phyloP scores from a whole-genome alignment of 2,888 invertebrate species.

The Drosophila parthenogenetica region DNA sequence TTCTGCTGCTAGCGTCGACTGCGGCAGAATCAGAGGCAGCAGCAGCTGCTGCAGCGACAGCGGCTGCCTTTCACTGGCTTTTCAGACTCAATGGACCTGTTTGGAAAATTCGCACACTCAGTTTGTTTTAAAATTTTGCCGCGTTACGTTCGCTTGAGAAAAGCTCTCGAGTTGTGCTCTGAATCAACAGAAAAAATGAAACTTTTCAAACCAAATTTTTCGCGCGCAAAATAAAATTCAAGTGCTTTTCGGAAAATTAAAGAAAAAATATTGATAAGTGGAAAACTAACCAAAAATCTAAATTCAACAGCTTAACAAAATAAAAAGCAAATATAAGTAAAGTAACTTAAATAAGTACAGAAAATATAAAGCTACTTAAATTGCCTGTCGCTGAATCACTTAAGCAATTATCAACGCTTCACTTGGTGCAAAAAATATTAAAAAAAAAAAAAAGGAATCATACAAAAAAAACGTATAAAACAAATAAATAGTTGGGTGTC shows the following conservation, averaged over 20 bases:
- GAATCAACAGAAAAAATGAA: constrained; percentile 10
- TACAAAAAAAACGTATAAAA: constrained; percentile 4
- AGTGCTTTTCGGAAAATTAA: neutral
- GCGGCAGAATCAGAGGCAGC: constrained; percentile 23
- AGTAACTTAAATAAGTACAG: neutral
- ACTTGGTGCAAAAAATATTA: constrained; percentile 16
- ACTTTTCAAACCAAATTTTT: constrained; percentile 8
- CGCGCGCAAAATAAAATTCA: constrained; percentile 5
- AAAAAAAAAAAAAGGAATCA: neutral
- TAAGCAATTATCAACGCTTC: constrained; percentile 36
- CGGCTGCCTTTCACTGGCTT: constrained; percentile 63
- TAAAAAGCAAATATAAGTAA: neutral
- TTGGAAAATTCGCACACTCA: constrained; percentile 80
- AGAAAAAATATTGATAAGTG: neutral
- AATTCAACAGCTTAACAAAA: constrained; percentile 7
- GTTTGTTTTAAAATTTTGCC: constrained; percentile 81
- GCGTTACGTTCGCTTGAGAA: constrained; percentile 61
- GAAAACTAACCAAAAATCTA: neutral
- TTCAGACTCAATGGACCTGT: constrained; percentile 73
- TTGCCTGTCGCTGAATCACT: constrained; percentile 30
- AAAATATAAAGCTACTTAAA: neutral
- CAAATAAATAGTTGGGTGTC: constrained; percentile 31
- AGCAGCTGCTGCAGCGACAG: constrained; percentile 34
- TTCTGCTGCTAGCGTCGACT: constrained; percentile 28
- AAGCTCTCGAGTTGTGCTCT: constrained; percentile 12